These are phyloP conservation scores for Yponomeuta evonymella DNA, from an alignment of 2,888 invertebrate species.

Conservation along the genomic window DNA sequence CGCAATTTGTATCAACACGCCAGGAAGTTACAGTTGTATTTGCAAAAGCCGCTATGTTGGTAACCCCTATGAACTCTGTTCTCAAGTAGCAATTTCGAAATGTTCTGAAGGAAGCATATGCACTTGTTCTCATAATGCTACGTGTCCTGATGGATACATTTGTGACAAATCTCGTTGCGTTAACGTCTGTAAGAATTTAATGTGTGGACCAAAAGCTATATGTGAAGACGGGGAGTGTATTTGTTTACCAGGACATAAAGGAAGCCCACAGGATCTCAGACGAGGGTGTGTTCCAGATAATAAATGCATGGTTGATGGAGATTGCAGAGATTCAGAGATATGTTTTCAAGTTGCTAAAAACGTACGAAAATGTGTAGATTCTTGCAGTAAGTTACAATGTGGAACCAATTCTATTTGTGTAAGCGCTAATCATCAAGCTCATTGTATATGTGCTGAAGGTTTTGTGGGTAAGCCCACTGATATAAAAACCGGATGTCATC, in stretches of 20 bases:
- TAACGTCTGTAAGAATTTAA: conserved; percentile 83
- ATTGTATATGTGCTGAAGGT: conserved; percentile 90
- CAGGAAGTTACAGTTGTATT: conserved; percentile 91
- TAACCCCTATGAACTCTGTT: conserved; percentile 91
- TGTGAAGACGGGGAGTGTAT: conserved; percentile 88
- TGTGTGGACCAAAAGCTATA: conserved; percentile 88
- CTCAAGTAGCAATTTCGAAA: conserved; percentile 80
- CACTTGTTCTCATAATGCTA: conserved; percentile 80
- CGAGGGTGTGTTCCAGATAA: conserved; percentile 84
- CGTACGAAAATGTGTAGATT: conserved; percentile 88
- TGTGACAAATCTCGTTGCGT: conserved; percentile 85
- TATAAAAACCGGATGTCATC: conserved; percentile 85
- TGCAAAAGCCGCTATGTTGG: conserved; percentile 90
- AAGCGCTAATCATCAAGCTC: conserved; percentile 88
- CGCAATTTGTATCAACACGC: conserved; percentile 92
- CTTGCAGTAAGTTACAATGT: conserved; percentile 90
- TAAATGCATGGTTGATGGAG: conserved; percentile 87
- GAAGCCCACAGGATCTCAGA: conserved; percentile 82
- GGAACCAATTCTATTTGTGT: conserved; percentile 93
- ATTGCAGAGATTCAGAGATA: conserved; percentile 89
- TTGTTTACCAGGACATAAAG: conserved; percentile 86
- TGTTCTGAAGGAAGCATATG: conserved; percentile 83
- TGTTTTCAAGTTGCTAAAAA: conserved; percentile 90
- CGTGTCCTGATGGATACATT: conserved; percentile 85
- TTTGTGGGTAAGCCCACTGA: conserved; percentile 90